Base-by-base conservation (phyloP, 2,113 vertebrate genomes). In the Butorides virescens region DNA sequence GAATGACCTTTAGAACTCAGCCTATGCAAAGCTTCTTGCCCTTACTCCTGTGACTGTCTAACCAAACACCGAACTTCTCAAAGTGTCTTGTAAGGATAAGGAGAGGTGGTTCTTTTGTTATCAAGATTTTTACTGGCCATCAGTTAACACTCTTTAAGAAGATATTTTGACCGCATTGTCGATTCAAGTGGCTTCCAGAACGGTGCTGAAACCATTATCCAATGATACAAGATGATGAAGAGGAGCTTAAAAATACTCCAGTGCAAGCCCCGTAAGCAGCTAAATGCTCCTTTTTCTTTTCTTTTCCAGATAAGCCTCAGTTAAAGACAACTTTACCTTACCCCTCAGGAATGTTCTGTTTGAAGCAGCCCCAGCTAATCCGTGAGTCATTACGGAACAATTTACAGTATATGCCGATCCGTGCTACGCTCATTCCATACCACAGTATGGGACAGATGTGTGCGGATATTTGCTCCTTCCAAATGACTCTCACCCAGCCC, bases 151-250 rank as follows among this genome's bases (percentile, higher is more conserved):
- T 77, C 55, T 76, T 73, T 26, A 94, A 87, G 91, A 71, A 71
- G 53, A 75, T 80, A 91, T 92, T 97, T 97, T 94, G 67, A 93
- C 92, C n/a, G n/a, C 44, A 76, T 96, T 95, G 97, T 90, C 86
- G 55, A 11, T 97, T 97, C 67, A 95, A 84, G 85, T 96, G 78
- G 56, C 90, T 86, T 50, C 92, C 77, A 95, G 77, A 96, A 83
- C 36, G 36, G 30, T 93, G 91, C 63, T 91, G 81, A 98, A 97
- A 91, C 80, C 76, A 93, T 92, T 90, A 93, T 89, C 44, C 78
- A 71, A 39, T 53, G 63, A 96, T 95, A 93, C 44, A 72, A 52
- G 47, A 56, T 91, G 93, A 94, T 93, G 67, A 92, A 74, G 68
- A 67, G 26, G 36, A 91, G 47, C 88, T 94, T 97, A 93, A 65